Evolutionary conservation across 2,797 vertebrate genomes (phyloP).

Genomic region (Sternotherus odoratus): DNA sequence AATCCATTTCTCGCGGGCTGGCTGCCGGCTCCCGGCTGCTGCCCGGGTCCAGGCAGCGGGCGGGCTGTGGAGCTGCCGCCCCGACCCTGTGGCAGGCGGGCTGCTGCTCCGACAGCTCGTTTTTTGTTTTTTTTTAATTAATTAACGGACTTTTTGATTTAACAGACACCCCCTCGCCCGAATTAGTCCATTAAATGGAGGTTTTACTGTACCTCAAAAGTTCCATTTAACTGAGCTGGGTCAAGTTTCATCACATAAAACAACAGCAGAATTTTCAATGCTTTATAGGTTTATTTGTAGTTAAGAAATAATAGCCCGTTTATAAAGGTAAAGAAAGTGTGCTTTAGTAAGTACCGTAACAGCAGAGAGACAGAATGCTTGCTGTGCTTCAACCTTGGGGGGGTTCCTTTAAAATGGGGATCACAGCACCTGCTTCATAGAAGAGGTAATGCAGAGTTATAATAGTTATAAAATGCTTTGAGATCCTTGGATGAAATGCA

Average conservation of each 20-base stretch:
- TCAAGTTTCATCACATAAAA: slow-evolving; percentile 28
- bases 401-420: neutral
- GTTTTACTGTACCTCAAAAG: too few relatives aligned
- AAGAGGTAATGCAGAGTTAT: fast-evolving
- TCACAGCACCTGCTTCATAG: neutral
- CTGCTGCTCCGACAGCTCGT: too few relatives aligned
- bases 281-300: slow-evolving; percentile 60
- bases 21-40: too few relatives aligned
- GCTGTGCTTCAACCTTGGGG: too few relatives aligned
- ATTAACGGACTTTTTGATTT: too few relatives aligned
- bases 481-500: fast-evolving
- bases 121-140: too few relatives aligned
- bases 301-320: slow-evolving; percentile 54
- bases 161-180: too few relatives aligned
- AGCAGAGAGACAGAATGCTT: neutral
- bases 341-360: neutral
- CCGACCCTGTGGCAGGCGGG: too few relatives aligned
- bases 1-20: too few relatives aligned
- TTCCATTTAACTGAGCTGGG: neutral
- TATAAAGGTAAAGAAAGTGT: neutral
- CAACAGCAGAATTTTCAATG: slow-evolving; percentile 59
- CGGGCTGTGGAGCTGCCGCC: too few relatives aligned
- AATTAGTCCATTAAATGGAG: too few relatives aligned
- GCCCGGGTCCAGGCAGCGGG: too few relatives aligned
- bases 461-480: fast-evolving